Evolutionary conservation across 2,113 vertebrate species (phyloP).

Genomic region (Podocnemis expansa): DNA sequence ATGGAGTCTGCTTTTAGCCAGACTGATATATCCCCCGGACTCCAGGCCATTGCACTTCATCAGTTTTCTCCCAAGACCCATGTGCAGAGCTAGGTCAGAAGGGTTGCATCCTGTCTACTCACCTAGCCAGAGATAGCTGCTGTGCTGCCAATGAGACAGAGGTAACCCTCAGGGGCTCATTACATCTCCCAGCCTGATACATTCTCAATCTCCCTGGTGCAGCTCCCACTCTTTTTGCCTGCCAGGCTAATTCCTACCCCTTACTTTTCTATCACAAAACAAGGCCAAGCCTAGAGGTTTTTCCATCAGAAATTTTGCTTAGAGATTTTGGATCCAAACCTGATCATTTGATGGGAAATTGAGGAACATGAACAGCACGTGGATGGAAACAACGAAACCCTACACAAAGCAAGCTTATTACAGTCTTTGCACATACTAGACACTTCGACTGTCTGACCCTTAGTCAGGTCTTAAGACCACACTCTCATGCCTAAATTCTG

Average conservation of each 20-base stretch:
- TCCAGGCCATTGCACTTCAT: not conserved
- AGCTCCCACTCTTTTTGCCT: not conserved
- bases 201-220: no score
- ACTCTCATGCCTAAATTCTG: not conserved
- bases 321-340: fast-evolving
- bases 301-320: fast-evolving
- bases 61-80: not conserved
- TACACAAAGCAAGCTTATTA: not conserved
- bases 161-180: no score
- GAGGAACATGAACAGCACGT: fast-evolving
- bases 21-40: not conserved
- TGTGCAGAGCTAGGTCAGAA: not conserved
- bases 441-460: not conserved
- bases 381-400: not conserved
- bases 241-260: not conserved
- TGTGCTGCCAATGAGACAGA: not conserved
- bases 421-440: not conserved
- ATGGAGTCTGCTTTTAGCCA: not conserved
- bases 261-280: not conserved
- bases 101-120: not conserved
- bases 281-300: not conserved
- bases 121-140: not conserved
- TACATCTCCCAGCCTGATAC: not conserved
- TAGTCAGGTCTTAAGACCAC: not conserved
- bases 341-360: fast-evolving